Conservation (phyloP, 2,888 invertebrate species). For the Napeogenes sylphis region DNA sequence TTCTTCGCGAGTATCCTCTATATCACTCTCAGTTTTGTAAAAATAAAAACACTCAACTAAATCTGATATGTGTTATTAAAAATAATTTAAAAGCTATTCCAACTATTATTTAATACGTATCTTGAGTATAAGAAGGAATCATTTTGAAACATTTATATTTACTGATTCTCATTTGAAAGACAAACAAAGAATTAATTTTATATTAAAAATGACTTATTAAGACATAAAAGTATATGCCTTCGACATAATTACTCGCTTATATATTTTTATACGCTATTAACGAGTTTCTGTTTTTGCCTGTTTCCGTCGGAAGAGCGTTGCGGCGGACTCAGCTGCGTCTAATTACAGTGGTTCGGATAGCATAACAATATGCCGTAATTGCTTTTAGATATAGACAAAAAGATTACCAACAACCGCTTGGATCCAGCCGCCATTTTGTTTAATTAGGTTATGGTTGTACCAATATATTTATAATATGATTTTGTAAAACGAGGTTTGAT, state of each 20-base stretch:
- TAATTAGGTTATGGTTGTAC: slow-evolving; percentile 26
- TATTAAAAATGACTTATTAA: too few relatives aligned
- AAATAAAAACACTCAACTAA: too few relatives aligned
- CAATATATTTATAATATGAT: slow-evolving; percentile 12
- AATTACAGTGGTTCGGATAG: slow-evolving; percentile 26
- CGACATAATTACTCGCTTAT: slow-evolving; percentile 15
- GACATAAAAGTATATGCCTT: background rate
- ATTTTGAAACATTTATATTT: too few relatives aligned
- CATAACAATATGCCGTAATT: slow-evolving; percentile 27
- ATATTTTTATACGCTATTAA: slow-evolving; percentile 41
- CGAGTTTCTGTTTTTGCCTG: slow-evolving; percentile 31
- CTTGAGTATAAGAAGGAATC: too few relatives aligned
- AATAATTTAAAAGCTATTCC: too few relatives aligned
- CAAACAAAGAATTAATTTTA: too few relatives aligned
- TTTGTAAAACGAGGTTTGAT: too few relatives aligned
- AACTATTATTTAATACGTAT: too few relatives aligned
- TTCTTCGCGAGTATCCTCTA: too few relatives aligned
- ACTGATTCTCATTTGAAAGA: too few relatives aligned
- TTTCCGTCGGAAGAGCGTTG: slow-evolving; percentile 24
- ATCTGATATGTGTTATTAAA: too few relatives aligned
- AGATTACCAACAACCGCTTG: slow-evolving; percentile 18
- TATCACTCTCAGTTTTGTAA: too few relatives aligned
- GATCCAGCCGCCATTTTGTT: slow-evolving; percentile 16
- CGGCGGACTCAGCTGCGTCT: slow-evolving; percentile 22
- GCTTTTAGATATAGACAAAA: slow-evolving; percentile 27